A percentile compares a stretch with the other conserved stretches of the same genome.
phyloP scores from a whole-genome alignment of 2,113 vertebrate species.

The Neofelis nebulosa region DNA sequence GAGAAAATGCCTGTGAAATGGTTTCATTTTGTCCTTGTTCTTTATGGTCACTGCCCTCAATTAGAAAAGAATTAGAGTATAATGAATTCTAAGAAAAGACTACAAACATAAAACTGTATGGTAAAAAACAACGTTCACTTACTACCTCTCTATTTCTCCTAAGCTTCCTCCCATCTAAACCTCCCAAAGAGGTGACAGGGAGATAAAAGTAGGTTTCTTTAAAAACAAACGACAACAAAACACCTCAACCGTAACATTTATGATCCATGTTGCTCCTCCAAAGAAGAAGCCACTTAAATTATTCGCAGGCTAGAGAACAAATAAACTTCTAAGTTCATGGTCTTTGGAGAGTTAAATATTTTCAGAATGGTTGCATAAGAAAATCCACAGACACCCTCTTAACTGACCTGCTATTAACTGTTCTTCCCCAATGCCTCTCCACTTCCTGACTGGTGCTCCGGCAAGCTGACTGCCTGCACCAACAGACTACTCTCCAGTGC shows the following conservation, averaged over 20 bases:
- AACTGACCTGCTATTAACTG: not conserved
- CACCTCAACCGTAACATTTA: not conserved
- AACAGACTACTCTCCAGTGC: not conserved
- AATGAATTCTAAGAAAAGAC: not conserved
- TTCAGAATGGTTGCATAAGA: not conserved
- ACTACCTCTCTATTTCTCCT: not conserved
- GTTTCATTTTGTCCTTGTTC: not conserved
- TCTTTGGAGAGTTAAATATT: not conserved
- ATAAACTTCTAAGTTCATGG: not conserved
- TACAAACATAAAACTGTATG: not conserved
- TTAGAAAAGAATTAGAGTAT: not conserved
- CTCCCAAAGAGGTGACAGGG: not conserved
- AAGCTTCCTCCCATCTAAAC: not conserved
- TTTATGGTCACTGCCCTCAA: not conserved
- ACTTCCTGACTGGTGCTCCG: not conserved
- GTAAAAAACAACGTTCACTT: not conserved
- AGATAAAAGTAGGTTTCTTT: not conserved
- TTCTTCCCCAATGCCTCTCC: not conserved
- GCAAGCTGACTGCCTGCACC: not conserved
- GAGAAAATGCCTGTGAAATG: not conserved
- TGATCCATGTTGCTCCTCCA: not conserved
- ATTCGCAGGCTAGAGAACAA: not conserved
- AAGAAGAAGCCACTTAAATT: slow-evolving; percentile 20
- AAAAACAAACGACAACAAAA: not conserved
- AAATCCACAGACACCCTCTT: not conserved